phyloP scores from a whole-genome alignment of 2,888 invertebrate species.

The Gastracanthus pulcherrimus region DNA sequence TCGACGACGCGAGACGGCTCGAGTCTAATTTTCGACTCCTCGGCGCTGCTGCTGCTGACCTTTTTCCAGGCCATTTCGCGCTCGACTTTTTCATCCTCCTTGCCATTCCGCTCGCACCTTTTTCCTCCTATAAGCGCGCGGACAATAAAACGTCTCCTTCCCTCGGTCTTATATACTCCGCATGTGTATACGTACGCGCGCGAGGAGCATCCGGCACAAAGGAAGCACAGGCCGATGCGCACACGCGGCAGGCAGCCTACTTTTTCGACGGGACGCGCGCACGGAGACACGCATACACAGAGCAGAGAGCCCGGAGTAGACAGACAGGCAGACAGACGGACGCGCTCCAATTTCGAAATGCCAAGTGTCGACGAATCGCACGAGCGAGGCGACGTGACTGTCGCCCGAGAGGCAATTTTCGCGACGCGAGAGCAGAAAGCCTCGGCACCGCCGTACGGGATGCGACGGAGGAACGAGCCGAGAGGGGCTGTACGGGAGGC shows the following conservation, averaged over 20 bases:
- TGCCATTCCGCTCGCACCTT: too few relatives aligned
- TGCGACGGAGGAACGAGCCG: too few relatives aligned
- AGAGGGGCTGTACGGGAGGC: too few relatives aligned
- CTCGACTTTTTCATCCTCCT: too few relatives aligned
- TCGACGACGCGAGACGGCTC: background rate
- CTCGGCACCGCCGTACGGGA: too few relatives aligned
- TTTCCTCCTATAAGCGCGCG: too few relatives aligned
- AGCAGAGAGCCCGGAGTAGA: too few relatives aligned
- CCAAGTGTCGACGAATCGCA: slow-evolving; percentile 3
- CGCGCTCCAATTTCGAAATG: slow-evolving; percentile 36
- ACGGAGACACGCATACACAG: background rate
- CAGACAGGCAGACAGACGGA: slow-evolving; percentile 7
- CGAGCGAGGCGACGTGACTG: slow-evolving; percentile 14
- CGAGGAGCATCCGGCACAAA: background rate
- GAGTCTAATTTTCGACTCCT: too few relatives aligned
- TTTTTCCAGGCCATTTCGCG: slow-evolving; percentile 10
- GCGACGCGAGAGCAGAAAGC: background rate
- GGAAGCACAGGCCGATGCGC: too few relatives aligned
- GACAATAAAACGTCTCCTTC: background rate
- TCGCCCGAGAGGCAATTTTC: slow-evolving; percentile 28
- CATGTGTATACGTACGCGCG: background rate
- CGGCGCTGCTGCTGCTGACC: background rate
- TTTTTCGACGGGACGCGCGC: slow-evolving; percentile 20
- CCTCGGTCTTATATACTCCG: too few relatives aligned
- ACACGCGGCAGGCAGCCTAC: background rate